Percentiles rank a stretch among this genome's conserved stretches.
Evolutionary conservation across 2,113 vertebrate genomes (phyloP).

Genomic region (Myanophis thanlyinensis): DNA sequence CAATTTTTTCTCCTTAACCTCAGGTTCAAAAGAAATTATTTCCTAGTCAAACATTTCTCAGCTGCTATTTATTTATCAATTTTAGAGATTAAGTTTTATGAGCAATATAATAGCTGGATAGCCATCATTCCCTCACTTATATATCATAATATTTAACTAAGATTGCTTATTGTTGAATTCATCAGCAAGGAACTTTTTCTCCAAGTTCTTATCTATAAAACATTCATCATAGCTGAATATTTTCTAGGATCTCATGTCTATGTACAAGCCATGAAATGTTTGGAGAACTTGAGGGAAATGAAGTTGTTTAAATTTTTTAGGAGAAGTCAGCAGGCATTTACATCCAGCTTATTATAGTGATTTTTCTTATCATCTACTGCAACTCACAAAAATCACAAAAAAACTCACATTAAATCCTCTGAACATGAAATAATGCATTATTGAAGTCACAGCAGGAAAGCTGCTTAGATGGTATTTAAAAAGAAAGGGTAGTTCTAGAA

Average conservation of each 20-base stretch:
- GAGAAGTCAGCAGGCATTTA: conserved; percentile 44
- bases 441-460: conserved; percentile 64
- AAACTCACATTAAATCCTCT: conserved; percentile 49
- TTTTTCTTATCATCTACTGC: conserved; percentile 61
- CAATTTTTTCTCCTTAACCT: neutral
- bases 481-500: conserved; percentile 48
- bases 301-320: neutral
- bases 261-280: conserved; percentile 14
- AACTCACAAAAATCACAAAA: conserved; percentile 39
- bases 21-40: neutral
- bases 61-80: neutral
- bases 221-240: conserved; percentile 47
- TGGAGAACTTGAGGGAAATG: neutral
- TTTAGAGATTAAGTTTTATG: neutral
- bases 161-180: conserved; percentile 18
- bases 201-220: conserved; percentile 35
- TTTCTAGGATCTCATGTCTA: conserved; percentile 28
- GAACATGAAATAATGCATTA: conserved; percentile 62
- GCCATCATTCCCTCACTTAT: neutral
- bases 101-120: neutral
- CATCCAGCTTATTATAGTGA: conserved; percentile 49
- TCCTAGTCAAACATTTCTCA: neutral
- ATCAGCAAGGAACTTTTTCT: conserved; percentile 35
- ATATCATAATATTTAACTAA: conserved; percentile 13
- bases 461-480: conserved; percentile 48